Conservation (phyloP, 2,113 vertebrate genomes). For the Odontesthes bonariensis region DNA sequence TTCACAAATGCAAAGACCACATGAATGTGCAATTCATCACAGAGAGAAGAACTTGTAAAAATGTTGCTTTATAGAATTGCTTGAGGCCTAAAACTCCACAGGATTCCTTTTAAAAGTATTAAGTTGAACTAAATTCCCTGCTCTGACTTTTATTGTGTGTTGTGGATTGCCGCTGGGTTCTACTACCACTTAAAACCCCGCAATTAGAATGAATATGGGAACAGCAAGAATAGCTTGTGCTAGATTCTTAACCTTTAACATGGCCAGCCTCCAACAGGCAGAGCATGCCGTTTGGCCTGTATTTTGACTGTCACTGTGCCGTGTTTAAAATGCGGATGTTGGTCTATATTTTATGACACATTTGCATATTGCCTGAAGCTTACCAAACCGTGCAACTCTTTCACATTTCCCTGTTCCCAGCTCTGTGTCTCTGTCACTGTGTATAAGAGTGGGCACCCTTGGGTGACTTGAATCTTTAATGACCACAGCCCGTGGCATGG, state of each 20-base stretch:
- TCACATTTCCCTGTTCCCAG: slow-evolving; percentile 37
- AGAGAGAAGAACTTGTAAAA: neutral
- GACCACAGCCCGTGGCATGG: slow-evolving; percentile 46
- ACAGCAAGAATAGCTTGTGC: neutral
- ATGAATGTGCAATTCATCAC: neutral
- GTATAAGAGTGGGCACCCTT: slow-evolving; percentile 52
- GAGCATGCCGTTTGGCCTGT: neutral
- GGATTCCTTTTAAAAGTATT: slow-evolving; percentile 18
- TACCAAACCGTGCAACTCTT: slow-evolving; percentile 32
- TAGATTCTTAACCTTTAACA: neutral
- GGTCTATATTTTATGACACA: slow-evolving; percentile 5
- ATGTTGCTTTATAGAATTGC: neutral
- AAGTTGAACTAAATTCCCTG: neutral
- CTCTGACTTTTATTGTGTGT: slow-evolving; percentile 5
- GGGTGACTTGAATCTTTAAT: slow-evolving; percentile 73
- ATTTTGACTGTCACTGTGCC: neutral
- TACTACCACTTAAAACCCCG: slow-evolving; percentile 11
- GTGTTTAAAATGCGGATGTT: neutral
- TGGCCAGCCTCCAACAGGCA: neutral
- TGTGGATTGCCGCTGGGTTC: slow-evolving; percentile 9
- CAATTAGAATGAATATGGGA: neutral
- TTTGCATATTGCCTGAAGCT: slow-evolving; percentile 1
- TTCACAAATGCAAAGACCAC: neutral
- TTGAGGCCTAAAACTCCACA: slow-evolving; percentile 2
- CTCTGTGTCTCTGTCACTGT: slow-evolving; percentile 37